Base-by-base conservation (phyloP, 2,888 invertebrate genomes). In the Perizoma affinitatum region DNA sequence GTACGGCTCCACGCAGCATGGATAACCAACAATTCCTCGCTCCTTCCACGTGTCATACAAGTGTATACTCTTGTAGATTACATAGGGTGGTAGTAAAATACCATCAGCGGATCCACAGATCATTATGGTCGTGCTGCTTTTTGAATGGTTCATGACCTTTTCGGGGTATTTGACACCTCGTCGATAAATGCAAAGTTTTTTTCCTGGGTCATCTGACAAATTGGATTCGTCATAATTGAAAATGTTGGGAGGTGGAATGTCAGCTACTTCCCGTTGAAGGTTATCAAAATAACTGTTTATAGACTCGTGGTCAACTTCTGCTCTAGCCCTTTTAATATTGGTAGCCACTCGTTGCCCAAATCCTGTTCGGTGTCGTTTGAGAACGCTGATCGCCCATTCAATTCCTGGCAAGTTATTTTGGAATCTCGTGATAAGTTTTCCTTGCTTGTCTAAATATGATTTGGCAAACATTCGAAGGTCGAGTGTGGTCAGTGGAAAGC, bases 401-500 rank as follows among this genome's bases (percentile, higher is more conserved):
- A 46, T 9, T 33, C 54, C 45, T 11, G n/a, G n/a, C 22, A 54
- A 6, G 40, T 54, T 54, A 38, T 54, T 46, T 11, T 1, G 1
- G 34, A 54, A 54, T 22, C 10, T 11, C 4, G 22, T 9, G 4
- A 45, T 6, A 38, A 6, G 10, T 43, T 35, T 53, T 5, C 52
- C 52, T 10, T 53, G 52, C 36, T 36, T 34, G 7, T 52, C 52
- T 9, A 53, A 9, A 22, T 46, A 45, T 5, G 46, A 50, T 48
- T 65, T 63, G n/a, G 64, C 61, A 52, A 64, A 6, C 54, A 58
- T 54, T 44, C 58, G n/a, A n/a, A n/a, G n/a, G n/a, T n/a, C n/a
- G n/a, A n/a, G n/a, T n/a, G n/a, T n/a, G n/a, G n/a, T n/a, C n/a
- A n/a, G n/a, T n/a, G n/a, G n/a, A n/a, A n/a, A n/a, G n/a, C n/a